Evolutionary conservation across 1,140 invertebrate genomes (phyloP).

Genomic region (Pinna nobilis): DNA sequence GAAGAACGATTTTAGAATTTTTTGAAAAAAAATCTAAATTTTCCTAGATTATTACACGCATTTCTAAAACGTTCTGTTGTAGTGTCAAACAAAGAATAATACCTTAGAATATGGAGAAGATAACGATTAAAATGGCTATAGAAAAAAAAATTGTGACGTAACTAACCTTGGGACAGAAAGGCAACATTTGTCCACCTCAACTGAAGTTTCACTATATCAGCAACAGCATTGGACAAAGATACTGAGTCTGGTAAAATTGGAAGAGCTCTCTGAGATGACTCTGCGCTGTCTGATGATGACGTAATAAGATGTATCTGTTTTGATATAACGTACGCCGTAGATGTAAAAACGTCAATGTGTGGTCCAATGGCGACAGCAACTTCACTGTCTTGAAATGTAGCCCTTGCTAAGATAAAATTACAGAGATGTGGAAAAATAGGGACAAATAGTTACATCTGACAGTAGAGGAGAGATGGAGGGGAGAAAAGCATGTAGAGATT

Average conservation of each 20-base stretch:
- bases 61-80: too few species aligned
- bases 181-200: slow-evolving; percentile 65
- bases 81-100: too few species aligned
- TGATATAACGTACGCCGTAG: slow-evolving; percentile 65
- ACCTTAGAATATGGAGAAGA: too few species aligned
- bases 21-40: too few species aligned
- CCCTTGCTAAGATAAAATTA: slow-evolving; percentile 52
- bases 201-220: slow-evolving; percentile 46
- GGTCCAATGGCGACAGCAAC: slow-evolving; percentile 65
- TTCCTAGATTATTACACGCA: too few species aligned
- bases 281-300: slow-evolving; percentile 49
- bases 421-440: not conserved
- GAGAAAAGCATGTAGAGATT: too few species aligned
- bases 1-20: too few species aligned
- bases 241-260: slow-evolving; percentile 57
- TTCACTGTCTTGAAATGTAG: slow-evolving; percentile 45
- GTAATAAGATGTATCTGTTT: slow-evolving; percentile 65
- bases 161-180: slow-evolving; percentile 65
- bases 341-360: slow-evolving; percentile 67
- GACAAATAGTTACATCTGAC: too few species aligned
- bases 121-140: too few species aligned
- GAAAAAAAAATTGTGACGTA: too few species aligned
- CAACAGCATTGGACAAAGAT: slow-evolving; percentile 57
- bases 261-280: slow-evolving; percentile 51
- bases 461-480: too few species aligned